These are phyloP conservation scores for Mythimna loreyi DNA, from an alignment of 2,888 invertebrate genomes.

Conservation along the genomic window DNA sequence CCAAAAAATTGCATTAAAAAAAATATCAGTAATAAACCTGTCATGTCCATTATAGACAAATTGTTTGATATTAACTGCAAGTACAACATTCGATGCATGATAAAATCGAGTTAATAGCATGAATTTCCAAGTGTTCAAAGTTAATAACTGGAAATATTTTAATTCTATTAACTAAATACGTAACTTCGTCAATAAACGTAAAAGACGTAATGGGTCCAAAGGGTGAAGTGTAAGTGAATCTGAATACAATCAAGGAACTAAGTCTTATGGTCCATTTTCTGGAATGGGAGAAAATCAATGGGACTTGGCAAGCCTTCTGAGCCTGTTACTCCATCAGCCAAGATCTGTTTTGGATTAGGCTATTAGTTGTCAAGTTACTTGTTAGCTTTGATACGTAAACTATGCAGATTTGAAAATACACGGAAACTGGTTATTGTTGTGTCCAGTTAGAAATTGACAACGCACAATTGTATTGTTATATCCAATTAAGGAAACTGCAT, in stretches of 20 bases:
- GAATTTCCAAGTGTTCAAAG: neutral
- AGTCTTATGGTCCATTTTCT: conserved; percentile 25
- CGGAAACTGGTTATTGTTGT: conserved; percentile 44
- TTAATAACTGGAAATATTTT: neutral
- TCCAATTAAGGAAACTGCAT: conserved; percentile 44
- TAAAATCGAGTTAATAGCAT: neutral
- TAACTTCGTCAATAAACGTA: neutral
- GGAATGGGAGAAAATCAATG: conserved; percentile 53
- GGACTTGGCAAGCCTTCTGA: conserved; percentile 49
- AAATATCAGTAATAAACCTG: neutral
- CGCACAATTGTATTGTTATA: conserved; percentile 42
- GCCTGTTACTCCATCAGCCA: conserved; percentile 49
- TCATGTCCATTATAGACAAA: neutral
- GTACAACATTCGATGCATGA: neutral
- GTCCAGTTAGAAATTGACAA: conserved; percentile 44
- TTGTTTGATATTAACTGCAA: neutral
- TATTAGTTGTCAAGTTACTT: conserved; percentile 66
- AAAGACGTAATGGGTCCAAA: neutral
- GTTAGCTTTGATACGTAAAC: conserved; percentile 45
- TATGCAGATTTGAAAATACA: conserved; percentile 43
- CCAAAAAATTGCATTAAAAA: neutral
- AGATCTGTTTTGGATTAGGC: conserved; percentile 66
- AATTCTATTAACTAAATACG: neutral
- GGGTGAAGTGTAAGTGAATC: no score
- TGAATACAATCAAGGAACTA: conserved; percentile 15